Conservation (phyloP, 2,113 vertebrate genomes). For the Heterocephalus glaber region DNA sequence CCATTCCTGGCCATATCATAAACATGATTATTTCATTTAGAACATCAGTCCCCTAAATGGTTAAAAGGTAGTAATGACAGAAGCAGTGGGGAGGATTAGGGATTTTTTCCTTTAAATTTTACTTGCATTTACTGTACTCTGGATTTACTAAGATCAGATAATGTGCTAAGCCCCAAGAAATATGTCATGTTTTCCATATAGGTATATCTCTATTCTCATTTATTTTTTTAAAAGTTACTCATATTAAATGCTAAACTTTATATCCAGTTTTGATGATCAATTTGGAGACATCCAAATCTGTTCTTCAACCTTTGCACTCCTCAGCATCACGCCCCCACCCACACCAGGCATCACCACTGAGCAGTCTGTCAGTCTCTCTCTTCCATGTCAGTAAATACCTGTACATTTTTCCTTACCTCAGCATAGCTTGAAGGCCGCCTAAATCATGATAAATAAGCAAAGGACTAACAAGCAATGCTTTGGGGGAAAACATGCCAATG, state of each 20-base stretch:
- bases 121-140: not conserved
- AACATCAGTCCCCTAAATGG: not conserved
- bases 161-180: not conserved
- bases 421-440: not conserved
- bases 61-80: not conserved
- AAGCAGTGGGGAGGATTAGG: not conserved
- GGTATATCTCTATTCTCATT: not conserved
- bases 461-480: not conserved
- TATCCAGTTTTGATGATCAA: not conserved
- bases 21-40: not conserved
- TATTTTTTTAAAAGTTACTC: not conserved
- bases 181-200: not conserved
- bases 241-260: not conserved
- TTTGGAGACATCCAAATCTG: not conserved
- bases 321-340: not conserved
- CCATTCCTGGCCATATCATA: not conserved
- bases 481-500: not conserved
- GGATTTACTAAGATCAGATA: not conserved
- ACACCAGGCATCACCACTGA: accelerated
- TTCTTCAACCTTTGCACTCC: not conserved
- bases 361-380: not conserved
- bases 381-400: not conserved
- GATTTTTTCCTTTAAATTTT: not conserved
- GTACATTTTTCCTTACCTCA: not conserved
- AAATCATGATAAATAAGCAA: not conserved